A percentile compares a stretch with the other conserved stretches of the same genome.
Evolutionary conservation across 2,888 invertebrate genomes (phyloP).

Genomic region (Tanytarsus gracilentus): DNA sequence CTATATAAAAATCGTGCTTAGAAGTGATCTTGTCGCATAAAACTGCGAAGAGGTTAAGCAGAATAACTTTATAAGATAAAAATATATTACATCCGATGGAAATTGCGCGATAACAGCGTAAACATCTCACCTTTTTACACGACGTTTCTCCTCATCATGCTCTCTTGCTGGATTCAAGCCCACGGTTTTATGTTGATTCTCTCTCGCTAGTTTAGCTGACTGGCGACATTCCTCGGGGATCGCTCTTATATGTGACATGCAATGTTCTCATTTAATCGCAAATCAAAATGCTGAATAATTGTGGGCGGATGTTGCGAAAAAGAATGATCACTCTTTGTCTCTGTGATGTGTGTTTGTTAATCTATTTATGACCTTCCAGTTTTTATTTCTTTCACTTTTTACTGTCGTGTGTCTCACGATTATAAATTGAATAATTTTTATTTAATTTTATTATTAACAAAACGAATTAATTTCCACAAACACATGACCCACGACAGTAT

Average conservation of each 20-base stretch:
- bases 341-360: too few relatives aligned
- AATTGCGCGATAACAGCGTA: conserved; percentile 14
- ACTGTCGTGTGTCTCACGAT: too few relatives aligned
- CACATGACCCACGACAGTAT: too few relatives aligned
- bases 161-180: not conserved
- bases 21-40: too few relatives aligned
- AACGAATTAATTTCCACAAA: too few relatives aligned
- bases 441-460: too few relatives aligned
- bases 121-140: conserved; percentile 26
- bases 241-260: not conserved
- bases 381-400: too few relatives aligned
- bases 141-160: not conserved
- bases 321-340: not conserved
- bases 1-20: too few relatives aligned
- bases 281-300: not conserved
- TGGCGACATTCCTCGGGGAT: conserved; percentile 10
- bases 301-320: not conserved
- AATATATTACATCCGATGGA: conserved; percentile 18
- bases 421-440: too few relatives aligned
- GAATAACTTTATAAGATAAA: not conserved
- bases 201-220: not conserved
- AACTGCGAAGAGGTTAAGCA: conserved; percentile 10
- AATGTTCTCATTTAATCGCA: conserved; percentile 5
- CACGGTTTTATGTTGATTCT: conserved; percentile 2
- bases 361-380: too few relatives aligned